phyloP scores from a whole-genome alignment of 2,888 invertebrate species.

The Steinernema scapterisci region DNA sequence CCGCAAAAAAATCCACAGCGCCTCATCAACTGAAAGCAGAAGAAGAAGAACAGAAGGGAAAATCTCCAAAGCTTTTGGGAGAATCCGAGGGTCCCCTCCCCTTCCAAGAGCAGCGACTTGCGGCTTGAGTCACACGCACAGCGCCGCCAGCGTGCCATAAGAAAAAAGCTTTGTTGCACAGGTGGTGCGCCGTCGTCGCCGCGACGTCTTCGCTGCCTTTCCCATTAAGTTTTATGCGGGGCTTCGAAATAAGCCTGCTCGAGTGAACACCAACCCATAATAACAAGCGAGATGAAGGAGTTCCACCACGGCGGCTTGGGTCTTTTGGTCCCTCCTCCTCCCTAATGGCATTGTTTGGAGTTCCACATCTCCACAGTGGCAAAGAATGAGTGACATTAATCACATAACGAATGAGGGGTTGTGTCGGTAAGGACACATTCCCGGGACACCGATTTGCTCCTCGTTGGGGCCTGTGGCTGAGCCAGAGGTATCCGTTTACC shows the following conservation, averaged over 20 bases:
- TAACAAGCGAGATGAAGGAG: background rate
- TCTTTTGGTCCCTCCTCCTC: background rate
- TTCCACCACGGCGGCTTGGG: background rate
- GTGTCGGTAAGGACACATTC: background rate
- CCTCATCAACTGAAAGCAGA: background rate
- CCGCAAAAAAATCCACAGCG: background rate
- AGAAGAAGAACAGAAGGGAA: constrained; percentile 4
- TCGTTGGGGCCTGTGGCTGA: background rate
- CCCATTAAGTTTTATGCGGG: constrained; percentile 15
- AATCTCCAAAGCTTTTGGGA: background rate
- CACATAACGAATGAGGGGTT: background rate
- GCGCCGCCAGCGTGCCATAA: background rate
- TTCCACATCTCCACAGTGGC: no score
- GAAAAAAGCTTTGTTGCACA: background rate
- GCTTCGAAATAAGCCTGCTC: background rate
- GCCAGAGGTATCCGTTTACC: constrained; percentile 11
- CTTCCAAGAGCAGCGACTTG: no score
- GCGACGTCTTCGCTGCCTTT: background rate
- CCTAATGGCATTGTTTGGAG: background rate
- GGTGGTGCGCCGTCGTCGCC: background rate
- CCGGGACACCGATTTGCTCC: background rate
- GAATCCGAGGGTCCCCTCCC: no score
- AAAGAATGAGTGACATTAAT: background rate
- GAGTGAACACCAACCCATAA: constrained; percentile 4
- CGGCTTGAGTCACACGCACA: constrained; percentile 13